Base-by-base conservation (phyloP, 2,113 vertebrate species). In the Sciurus niger region DNA sequence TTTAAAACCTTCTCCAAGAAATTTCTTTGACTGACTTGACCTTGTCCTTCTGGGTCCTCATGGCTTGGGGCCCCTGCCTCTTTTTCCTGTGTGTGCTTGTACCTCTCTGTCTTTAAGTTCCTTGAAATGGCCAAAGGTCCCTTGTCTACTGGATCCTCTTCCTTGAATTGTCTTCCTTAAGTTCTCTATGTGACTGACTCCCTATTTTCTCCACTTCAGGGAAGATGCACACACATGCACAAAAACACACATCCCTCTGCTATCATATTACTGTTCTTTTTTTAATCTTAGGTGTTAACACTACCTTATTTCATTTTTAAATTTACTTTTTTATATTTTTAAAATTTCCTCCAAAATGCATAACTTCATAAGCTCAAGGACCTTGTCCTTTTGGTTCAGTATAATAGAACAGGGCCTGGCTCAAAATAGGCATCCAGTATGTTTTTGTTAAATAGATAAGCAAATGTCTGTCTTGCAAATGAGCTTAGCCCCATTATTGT, bases 241-340 rank as follows among this genome's bases (percentile, higher is more conserved):
- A 40, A 13, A 51, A 7, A 28, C 4, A 60, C 10, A 17, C 17
- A 40, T 34, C 0, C 48, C 3, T 25, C 34, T 34, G 40, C 48
- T 20, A 68, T 58, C 34, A 51, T 72, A n/a, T 48, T 82, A 22
- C 24, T 46, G 13, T 58, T 53, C 78, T 63, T 14, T 28, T 77
- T 86, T 93, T 65, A 65, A 65, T 88, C 7, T 43, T 40, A 48
- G 37, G 2, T 67, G 4, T 46, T 89, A 46, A 14, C 17, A 68
- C 8, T 76, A 13, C 46, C 48, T 53, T 67, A 83, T 76, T 70
- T 96, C 8, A 82, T 73, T 72, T 92, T n/a, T 67, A 60, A 48
- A 30, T 90, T 90, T 83, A 32, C 8, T 96, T 89, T 83, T 28
- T 79, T 74, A 37, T 20, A 63, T 65, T 83, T 63, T 58, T 12